Conservation (phyloP, 2,113 vertebrate genomes). For the Daubentonia madagascariensis region DNA sequence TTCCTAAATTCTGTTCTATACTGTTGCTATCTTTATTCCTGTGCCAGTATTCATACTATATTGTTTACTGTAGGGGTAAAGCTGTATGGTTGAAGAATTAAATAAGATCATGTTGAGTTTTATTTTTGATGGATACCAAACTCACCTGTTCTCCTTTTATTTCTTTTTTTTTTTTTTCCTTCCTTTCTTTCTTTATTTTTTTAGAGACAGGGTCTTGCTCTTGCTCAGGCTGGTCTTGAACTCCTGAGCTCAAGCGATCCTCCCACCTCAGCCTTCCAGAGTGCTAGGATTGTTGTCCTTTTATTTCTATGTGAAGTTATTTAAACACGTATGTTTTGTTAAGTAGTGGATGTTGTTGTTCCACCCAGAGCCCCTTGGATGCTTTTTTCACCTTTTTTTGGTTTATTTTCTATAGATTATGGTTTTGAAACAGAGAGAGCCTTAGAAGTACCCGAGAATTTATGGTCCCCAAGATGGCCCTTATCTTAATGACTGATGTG, state of each 20-base stretch:
- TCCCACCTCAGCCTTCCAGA: neutral
- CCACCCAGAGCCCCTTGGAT: neutral
- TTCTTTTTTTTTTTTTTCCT: neutral
- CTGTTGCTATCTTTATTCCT: neutral
- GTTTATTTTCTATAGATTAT: neutral
- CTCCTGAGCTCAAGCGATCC: neutral
- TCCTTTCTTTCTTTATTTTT: neutral
- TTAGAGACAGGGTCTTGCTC: neutral
- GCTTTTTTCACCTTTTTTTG: neutral
- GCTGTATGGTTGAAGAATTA: neutral
- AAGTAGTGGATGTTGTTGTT: neutral
- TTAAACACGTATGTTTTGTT: neutral
- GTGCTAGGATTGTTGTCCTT: neutral
- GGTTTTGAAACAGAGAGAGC: neutral
- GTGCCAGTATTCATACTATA: neutral
- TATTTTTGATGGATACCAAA: neutral
- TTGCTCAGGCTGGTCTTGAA: neutral
- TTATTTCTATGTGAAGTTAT: neutral
- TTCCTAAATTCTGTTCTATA: neutral
- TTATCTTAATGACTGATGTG: neutral
- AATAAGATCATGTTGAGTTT: neutral
- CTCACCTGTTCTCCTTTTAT: neutral
- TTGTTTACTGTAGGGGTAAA: neutral
- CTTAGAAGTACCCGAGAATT: neutral
- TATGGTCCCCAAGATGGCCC: neutral